A percentile compares a stretch with the other conserved stretches of the same genome.
phyloP scores from a whole-genome alignment of 2,888 invertebrate genomes.

The Drosophila differens region DNA sequence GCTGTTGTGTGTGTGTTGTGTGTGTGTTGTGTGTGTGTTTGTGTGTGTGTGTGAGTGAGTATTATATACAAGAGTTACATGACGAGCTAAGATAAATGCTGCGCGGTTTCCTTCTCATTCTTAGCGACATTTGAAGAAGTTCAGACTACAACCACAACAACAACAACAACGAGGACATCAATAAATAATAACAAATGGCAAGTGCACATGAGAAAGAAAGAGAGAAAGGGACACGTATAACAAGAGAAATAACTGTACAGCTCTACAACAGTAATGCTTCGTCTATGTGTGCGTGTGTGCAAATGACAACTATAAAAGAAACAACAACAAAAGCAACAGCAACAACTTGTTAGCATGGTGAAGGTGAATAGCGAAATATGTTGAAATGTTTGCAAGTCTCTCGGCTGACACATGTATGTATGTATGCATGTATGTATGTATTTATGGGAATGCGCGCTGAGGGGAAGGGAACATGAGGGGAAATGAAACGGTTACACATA shows the following conservation, averaged over 20 bases:
- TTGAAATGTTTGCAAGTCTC: not conserved
- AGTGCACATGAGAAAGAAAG: slow-evolving; percentile 28
- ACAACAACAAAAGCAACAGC: slow-evolving; percentile 15
- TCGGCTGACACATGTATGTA: not conserved
- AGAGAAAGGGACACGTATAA: slow-evolving; percentile 2
- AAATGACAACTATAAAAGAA: not conserved
- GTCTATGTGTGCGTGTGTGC: not conserved
- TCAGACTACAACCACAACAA: slow-evolving; percentile 18
- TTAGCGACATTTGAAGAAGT: not conserved
- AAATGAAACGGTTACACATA: not conserved
- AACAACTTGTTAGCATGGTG: slow-evolving; percentile 12
- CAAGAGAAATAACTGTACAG: not conserved
- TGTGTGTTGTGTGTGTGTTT: slow-evolving; percentile 14
- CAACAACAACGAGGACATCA: slow-evolving; percentile 22
- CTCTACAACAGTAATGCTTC: not conserved
- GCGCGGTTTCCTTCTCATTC: slow-evolving; percentile 5
- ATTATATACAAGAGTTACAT: not conserved
- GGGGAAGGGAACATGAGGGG: not conserved
- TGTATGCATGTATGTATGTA: not conserved
- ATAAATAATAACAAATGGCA: slow-evolving; percentile 14
- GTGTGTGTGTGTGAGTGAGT: slow-evolving; percentile 5
- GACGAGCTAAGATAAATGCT: not conserved
- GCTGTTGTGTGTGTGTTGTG: slow-evolving; percentile 11
- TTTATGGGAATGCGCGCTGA: not conserved
- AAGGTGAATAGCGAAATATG: not conserved